A percentile compares a stretch with the other conserved stretches of the same genome.
Evolutionary conservation across 2,888 invertebrate genomes (phyloP).

Genomic region (Therioaphis trifolii): DNA sequence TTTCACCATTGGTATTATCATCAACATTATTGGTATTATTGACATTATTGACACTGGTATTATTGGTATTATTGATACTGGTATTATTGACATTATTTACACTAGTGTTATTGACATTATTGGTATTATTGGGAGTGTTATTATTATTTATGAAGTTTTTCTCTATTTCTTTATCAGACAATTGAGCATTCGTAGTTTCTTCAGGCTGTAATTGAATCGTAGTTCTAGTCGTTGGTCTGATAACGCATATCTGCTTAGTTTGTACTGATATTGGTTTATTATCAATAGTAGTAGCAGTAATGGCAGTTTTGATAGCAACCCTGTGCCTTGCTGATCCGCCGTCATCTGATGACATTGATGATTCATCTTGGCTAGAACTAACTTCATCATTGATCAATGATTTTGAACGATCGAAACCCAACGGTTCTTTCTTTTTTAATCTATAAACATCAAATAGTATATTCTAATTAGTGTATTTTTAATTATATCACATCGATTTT

Average conservation of each 20-base stretch:
- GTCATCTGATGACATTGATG: constrained; percentile 58
- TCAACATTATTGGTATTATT: constrained; percentile 6
- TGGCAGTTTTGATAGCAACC: constrained; percentile 53
- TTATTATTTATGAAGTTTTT: constrained; percentile 73
- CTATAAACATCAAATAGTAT: no score
- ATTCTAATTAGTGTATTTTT: no score
- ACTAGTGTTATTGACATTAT: constrained; percentile 1
- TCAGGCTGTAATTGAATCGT: constrained; percentile 67
- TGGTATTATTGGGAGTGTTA: constrained; percentile 39
- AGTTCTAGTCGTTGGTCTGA: constrained; percentile 70
- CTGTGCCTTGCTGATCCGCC: constrained; percentile 40
- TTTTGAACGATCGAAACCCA: constrained; percentile 57
- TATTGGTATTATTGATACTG: constrained; percentile 10
- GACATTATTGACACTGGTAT: neutral
- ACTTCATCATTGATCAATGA: constrained; percentile 55
- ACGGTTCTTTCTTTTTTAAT: constrained; percentile 56
- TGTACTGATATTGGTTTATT: constrained; percentile 67
- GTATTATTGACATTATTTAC: constrained; percentile 16
- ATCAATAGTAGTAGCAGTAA: constrained; percentile 30
- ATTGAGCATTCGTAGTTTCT: constrained; percentile 59
- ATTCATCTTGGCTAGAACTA: constrained; percentile 61
- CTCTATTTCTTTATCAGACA: constrained; percentile 76
- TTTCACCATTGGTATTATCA: constrained; percentile 10
- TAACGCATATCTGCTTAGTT: constrained; percentile 72
- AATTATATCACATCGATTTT: no score